Conservation (phyloP, 2,888 invertebrate genomes). For the Chloroclystis v-ata region DNA sequence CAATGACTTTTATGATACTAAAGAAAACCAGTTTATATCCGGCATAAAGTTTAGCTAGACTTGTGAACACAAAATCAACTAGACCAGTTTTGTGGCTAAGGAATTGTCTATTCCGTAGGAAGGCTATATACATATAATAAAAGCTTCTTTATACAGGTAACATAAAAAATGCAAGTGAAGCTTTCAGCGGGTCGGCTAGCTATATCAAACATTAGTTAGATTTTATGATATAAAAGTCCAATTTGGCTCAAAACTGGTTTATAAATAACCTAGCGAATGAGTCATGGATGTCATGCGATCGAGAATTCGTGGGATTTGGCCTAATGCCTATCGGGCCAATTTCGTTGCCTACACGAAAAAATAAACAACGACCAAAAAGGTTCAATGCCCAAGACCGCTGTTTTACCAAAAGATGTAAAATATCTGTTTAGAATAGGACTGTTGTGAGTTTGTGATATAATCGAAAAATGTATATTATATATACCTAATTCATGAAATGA, state of each 20-base stretch:
- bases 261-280: slow-evolving; percentile 25
- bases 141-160: too few species aligned
- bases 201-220: too few species aligned
- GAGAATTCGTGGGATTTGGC: slow-evolving; percentile 27
- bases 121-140: too few species aligned
- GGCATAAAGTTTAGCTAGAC: background rate
- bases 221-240: too few species aligned
- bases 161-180: too few species aligned
- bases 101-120: too few species aligned
- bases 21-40: slow-evolving; percentile 1
- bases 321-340: slow-evolving; percentile 28
- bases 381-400: slow-evolving; percentile 11
- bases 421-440: too few species aligned
- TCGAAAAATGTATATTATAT: too few species aligned
- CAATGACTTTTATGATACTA: background rate
- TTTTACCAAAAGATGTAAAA: too few species aligned
- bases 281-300: slow-evolving; percentile 18
- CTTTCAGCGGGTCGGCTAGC: too few species aligned
- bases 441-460: too few species aligned
- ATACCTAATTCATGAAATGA: too few species aligned
- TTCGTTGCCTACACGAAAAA: slow-evolving; percentile 22
- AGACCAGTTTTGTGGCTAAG: background rate
- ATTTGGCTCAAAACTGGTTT: slow-evolving; percentile 19
- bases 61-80: background rate
- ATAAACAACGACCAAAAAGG: slow-evolving; percentile 6